A percentile compares a stretch with the other conserved stretches of the same genome.
These are phyloP conservation scores for Tinea pellionella DNA, from an alignment of 2,888 invertebrate genomes.

Conservation along the genomic window DNA sequence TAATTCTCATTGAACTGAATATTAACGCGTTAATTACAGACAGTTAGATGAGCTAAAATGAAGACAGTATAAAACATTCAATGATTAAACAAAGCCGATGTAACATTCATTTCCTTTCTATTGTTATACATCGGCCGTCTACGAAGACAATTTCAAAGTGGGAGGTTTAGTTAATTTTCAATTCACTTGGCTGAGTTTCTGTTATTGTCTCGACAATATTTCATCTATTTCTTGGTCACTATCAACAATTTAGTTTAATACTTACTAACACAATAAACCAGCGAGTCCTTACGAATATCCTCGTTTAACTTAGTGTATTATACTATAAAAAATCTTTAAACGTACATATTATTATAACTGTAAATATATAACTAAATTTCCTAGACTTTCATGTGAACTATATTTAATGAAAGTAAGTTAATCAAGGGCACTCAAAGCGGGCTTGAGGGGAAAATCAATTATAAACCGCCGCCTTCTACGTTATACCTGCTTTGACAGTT, in stretches of 20 bases:
- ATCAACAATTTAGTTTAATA: not conserved
- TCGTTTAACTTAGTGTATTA: not conserved
- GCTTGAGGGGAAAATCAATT: slow-evolving; percentile 30
- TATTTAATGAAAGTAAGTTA: slow-evolving; percentile 15
- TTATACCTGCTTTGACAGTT: slow-evolving; percentile 39
- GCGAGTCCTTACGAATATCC: not conserved
- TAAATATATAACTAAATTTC: not conserved
- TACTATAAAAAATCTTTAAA: not conserved
- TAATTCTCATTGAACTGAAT: no score
- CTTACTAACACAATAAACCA: not conserved
- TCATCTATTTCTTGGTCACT: not conserved
- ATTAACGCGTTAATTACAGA: no score
- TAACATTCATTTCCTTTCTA: not conserved
- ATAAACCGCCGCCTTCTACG: slow-evolving; percentile 27
- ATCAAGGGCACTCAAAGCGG: slow-evolving; percentile 16
- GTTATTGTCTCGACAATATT: not conserved
- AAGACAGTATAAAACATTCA: no score
- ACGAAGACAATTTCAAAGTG: not conserved
- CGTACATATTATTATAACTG: not conserved
- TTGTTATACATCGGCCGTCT: not conserved
- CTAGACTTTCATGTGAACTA: not conserved
- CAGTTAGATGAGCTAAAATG: no score
- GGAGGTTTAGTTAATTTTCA: not conserved
- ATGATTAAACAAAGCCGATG: not conserved
- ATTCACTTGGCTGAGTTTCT: not conserved